Evolutionary conservation across 2,888 invertebrate genomes (phyloP).

Genomic region (Rapana venosa): DNA sequence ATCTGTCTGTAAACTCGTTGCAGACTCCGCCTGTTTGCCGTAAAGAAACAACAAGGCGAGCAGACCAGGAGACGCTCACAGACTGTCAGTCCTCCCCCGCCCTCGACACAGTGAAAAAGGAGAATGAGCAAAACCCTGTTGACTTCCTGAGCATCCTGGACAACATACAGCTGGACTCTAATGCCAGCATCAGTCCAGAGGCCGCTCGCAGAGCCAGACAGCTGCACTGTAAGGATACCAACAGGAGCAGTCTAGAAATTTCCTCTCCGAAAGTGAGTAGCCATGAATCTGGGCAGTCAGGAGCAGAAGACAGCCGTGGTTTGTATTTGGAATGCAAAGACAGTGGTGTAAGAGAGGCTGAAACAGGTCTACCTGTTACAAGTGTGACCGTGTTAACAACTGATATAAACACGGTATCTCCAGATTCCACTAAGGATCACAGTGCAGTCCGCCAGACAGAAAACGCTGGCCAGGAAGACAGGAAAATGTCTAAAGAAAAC

Average conservation of each 20-base stretch:
- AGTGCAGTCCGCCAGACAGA: neutral
- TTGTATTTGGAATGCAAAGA: neutral
- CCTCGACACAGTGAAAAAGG: neutral
- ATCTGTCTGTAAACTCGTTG: neutral
- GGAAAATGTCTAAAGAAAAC: neutral
- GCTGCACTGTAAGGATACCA: neutral
- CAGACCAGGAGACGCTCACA: neutral
- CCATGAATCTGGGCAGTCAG: neutral
- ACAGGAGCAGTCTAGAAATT: neutral
- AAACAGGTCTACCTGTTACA: neutral
- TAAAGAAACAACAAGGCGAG: neutral
- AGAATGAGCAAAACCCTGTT: neutral
- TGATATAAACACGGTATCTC: neutral
- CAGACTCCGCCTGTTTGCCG: neutral
- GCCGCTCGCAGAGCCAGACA: conserved; percentile 29
- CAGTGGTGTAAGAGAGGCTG: neutral
- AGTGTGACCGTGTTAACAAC: neutral
- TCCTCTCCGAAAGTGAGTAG: neutral
- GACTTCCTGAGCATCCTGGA: conserved; percentile 48
- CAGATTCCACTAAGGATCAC: neutral
- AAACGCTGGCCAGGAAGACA: neutral
- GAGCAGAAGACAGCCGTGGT: neutral
- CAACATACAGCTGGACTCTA: conserved; percentile 37
- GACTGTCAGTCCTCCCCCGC: neutral
- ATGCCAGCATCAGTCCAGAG: neutral